Evolutionary conservation across 2,113 vertebrate species (phyloP).

Genomic region (Cinclus cinclus): DNA sequence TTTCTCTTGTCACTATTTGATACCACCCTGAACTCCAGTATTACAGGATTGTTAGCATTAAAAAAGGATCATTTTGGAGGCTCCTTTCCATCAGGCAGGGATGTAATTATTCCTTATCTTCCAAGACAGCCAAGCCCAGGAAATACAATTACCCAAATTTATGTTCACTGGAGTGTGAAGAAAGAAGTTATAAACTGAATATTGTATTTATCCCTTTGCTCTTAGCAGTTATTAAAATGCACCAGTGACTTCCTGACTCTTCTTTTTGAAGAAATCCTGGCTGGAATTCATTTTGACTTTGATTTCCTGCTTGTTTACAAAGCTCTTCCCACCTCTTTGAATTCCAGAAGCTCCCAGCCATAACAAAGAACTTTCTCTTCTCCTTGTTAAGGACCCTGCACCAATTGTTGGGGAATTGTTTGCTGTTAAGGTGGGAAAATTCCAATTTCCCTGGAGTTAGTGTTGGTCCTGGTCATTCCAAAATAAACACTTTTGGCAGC

Average conservation of each 20-base stretch:
- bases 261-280: neutral
- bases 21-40: conserved; percentile 64
- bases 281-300: neutral
- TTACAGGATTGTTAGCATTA: conserved; percentile 69
- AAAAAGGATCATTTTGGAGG: conserved; percentile 47
- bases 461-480: neutral
- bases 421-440: neutral
- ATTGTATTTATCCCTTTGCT: conserved; percentile 70
- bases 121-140: conserved; percentile 68
- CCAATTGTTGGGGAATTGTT: neutral
- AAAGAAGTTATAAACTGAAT: conserved; percentile 71
- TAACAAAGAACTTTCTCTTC: no score
- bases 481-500: neutral
- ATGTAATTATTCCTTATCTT: conserved; percentile 81
- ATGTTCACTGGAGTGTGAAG: conserved; percentile 64
- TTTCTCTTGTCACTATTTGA: conserved; percentile 56
- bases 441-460: neutral
- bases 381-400: neutral
- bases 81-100: conserved; percentile 63
- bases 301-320: neutral
- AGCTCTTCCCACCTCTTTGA: neutral
- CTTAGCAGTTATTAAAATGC: conserved; percentile 68
- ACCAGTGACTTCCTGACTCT: conserved; percentile 2
- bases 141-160: conserved; percentile 80
- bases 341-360: neutral